phyloP scores from a whole-genome alignment of 2,797 vertebrate genomes.

The Hypotaenidia okinawae region DNA sequence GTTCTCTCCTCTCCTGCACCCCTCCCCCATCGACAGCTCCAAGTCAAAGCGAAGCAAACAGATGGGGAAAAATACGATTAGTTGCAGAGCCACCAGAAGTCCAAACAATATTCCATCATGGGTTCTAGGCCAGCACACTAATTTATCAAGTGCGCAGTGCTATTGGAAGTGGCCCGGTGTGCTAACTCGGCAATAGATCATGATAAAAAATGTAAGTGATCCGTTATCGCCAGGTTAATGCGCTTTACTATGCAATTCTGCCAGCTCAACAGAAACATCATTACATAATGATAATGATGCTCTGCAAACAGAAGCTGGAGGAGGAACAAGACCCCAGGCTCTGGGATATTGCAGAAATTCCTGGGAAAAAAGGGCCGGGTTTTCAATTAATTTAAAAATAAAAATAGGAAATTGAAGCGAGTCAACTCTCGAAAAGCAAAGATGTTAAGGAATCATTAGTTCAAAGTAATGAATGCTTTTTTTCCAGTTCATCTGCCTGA shows the following conservation, averaged over 20 bases:
- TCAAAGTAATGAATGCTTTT: conserved; percentile 40
- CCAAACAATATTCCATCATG: conserved; percentile 59
- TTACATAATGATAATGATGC: conserved; percentile 56
- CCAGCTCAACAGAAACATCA: conserved; percentile 60
- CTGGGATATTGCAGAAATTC: not conserved
- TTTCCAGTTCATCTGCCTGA: conserved; percentile 41
- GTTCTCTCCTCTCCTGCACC: not conserved
- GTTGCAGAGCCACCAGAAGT: conserved; percentile 56
- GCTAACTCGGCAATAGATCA: conserved; percentile 62
- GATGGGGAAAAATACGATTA: conserved; percentile 55
- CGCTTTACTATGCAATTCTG: conserved; percentile 47
- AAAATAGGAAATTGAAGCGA: not conserved
- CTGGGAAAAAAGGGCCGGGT: not conserved
- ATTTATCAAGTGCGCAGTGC: not conserved
- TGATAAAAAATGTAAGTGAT: conserved; percentile 65
- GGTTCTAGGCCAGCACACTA: conserved; percentile 41
- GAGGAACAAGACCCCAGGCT: not conserved
- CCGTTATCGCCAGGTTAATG: conserved; percentile 53
- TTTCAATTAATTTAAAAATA: not conserved
- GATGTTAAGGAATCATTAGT: conserved; percentile 64
- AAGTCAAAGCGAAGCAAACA: conserved; percentile 51
- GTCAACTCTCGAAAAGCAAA: conserved; percentile 17
- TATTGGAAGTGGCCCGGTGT: conserved; percentile 32
- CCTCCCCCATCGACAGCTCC: not conserved
- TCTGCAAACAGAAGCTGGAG: not conserved